These are phyloP conservation scores for Sciaenops ocellatus DNA, from an alignment of 2,797 vertebrate species.

Conservation along the genomic window DNA sequence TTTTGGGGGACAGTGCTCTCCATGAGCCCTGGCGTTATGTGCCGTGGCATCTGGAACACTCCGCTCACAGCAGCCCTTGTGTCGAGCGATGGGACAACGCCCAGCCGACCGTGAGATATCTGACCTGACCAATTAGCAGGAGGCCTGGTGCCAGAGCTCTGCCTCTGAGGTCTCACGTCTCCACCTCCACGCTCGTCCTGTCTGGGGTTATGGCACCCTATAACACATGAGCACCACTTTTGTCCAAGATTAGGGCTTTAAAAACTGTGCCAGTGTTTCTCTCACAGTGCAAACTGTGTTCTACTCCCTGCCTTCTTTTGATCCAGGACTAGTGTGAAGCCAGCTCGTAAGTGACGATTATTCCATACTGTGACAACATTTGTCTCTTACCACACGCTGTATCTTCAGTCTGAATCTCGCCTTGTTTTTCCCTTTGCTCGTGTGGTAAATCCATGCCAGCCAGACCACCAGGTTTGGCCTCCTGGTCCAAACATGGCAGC, in stretches of 20 bases:
- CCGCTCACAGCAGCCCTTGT: slow-evolving; percentile 72
- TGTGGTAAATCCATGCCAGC: slow-evolving; percentile 15
- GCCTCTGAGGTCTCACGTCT: slow-evolving; percentile 55
- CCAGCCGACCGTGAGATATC: slow-evolving; percentile 85
- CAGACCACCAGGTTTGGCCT: slow-evolving; percentile 3
- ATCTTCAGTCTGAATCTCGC: slow-evolving; percentile 18
- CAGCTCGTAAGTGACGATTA: slow-evolving; percentile 32
- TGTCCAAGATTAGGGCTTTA: slow-evolving; percentile 43
- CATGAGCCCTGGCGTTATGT: slow-evolving; percentile 73
- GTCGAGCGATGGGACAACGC: slow-evolving; percentile 76
- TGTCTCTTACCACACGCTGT: slow-evolving; percentile 49
- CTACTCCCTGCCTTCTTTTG: slow-evolving; percentile 21
- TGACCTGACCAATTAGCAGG: slow-evolving; percentile 90
- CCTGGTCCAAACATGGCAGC: background rate
- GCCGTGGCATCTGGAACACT: slow-evolving; percentile 85
- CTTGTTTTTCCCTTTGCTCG: slow-evolving; percentile 23
- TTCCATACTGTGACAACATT: slow-evolving; percentile 62
- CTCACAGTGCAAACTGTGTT: slow-evolving; percentile 22
- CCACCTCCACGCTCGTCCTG: slow-evolving; percentile 47
- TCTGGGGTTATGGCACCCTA: slow-evolving; percentile 52
- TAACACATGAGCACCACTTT: slow-evolving; percentile 38
- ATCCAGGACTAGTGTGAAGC: slow-evolving; percentile 41
- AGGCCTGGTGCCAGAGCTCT: slow-evolving; percentile 80
- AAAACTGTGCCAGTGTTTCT: slow-evolving; percentile 48
- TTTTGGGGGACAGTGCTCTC: slow-evolving; percentile 72